These are phyloP conservation scores for Sebastes hopkinsi DNA, from an alignment of 2,797 vertebrate genomes.

Conservation along the genomic window DNA sequence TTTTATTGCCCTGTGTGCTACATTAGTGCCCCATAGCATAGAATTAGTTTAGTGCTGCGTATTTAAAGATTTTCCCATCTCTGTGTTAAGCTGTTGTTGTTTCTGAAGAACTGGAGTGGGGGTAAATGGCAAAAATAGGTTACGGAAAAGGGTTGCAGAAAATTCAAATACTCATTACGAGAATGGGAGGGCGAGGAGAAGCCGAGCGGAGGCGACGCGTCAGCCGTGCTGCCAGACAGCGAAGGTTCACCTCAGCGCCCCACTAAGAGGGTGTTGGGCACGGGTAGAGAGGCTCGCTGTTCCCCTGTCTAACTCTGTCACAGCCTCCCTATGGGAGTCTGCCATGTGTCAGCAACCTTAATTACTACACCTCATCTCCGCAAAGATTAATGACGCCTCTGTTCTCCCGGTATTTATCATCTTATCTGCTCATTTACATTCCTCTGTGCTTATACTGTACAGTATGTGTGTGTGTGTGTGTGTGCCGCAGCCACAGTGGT, in stretches of 20 bases:
- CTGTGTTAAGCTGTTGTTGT: not conserved
- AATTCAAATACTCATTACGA: constrained; percentile 17
- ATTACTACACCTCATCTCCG: constrained; percentile 74
- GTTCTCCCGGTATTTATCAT: constrained; percentile 60
- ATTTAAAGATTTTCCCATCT: not conserved
- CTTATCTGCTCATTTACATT: constrained; percentile 66
- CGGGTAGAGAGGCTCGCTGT: constrained; percentile 53
- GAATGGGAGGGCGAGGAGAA: constrained; percentile 5
- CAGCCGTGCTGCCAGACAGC: constrained; percentile 40
- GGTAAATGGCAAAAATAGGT: not conserved
- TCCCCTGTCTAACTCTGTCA: constrained; percentile 65
- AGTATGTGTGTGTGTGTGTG: constrained; percentile 19
- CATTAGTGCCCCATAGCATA: not conserved
- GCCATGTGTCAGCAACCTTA: constrained; percentile 74
- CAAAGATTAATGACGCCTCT: constrained; percentile 72
- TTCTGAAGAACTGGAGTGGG: not conserved
- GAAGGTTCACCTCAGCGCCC: constrained; percentile 62
- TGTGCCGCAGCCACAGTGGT: not conserved
- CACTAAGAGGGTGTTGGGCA: constrained; percentile 54
- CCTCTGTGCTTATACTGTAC: constrained; percentile 20
- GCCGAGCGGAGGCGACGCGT: constrained; percentile 6
- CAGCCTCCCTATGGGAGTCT: constrained; percentile 65
- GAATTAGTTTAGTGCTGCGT: not conserved
- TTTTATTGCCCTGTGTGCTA: constrained; percentile 4
- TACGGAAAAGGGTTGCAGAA: not conserved